Evolutionary conservation across 53 echinoderm and acorn worm species (phyloP).

Genomic region (Echinometra lucunter): DNA sequence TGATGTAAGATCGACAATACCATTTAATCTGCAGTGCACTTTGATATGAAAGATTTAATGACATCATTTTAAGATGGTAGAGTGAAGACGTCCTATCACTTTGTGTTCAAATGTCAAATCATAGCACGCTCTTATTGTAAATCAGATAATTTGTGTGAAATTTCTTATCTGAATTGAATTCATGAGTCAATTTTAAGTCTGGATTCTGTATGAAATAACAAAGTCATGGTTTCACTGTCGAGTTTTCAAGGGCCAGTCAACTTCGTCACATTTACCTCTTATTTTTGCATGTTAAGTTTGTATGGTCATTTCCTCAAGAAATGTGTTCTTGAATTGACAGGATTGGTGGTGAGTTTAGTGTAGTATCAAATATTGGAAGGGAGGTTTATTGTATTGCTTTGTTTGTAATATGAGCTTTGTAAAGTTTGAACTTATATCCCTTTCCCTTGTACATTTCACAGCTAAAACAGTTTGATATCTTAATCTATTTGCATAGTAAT

Average conservation of each 20-base stretch:
- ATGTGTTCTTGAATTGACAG: background rate
- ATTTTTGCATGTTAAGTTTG: background rate
- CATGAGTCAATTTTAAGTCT: background rate
- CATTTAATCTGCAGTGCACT: too few relatives aligned
- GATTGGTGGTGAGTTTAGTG: background rate
- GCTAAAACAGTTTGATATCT: background rate
- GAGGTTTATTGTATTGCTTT: background rate
- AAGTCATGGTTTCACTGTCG: too few relatives aligned
- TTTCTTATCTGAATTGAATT: too few relatives aligned
- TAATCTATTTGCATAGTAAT: background rate
- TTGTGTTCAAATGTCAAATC: background rate
- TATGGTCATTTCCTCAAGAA: background rate
- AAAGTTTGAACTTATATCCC: background rate
- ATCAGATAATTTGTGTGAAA: too few relatives aligned
- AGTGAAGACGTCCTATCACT: background rate
- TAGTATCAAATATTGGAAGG: background rate
- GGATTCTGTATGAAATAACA: background rate
- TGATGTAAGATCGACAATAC: too few relatives aligned
- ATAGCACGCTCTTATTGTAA: too few relatives aligned
- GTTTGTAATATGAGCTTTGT: background rate
- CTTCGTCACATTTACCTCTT: background rate
- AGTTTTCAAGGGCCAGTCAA: background rate
- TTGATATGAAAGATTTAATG: too few relatives aligned
- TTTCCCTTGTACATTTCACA: background rate
- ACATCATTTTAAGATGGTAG: background rate